Base-by-base conservation (phyloP, 35 echinoderm and acorn worm genomes). In the Acanthaster planci region DNA sequence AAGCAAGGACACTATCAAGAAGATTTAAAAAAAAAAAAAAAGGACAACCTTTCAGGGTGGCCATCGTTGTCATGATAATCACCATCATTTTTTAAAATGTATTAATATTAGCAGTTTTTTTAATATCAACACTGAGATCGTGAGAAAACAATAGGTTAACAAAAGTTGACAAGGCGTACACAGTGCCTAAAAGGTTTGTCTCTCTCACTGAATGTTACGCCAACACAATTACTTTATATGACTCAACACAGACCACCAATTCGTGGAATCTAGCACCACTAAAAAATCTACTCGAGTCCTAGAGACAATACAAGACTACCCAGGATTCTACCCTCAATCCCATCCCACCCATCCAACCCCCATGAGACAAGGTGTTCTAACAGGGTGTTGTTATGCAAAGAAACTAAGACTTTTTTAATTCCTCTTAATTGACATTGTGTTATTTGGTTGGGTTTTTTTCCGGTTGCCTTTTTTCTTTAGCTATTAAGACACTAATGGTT, bases 181-280 rank as follows among this genome's bases (percentile, higher is more conserved):
- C 14, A 72, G 64, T 72, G 64, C 64, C 64, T 72, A 72, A 72
- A 72, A 72, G 21, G 7, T 35, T 26, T 47, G 12, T 47, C 42
- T 47, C 23, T 72, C 29, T 72, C 64, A 72, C 64, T 72, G 64
- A 27, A 47, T 34, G 64, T 31, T 72, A 72, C 30, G 64, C 64
- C 64, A 72, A 72, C 64, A 72, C 64, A 72, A 72, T 26, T 72
- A 72, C 64, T 27, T 27, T 47, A 72, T 72, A 72, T 31, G 64
- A 72, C 23, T 72, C 34, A 26, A 72, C 64, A 72, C 64, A 72
- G 64, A 72, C 64, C 64, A 72, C 64, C 64, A 72, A 72, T 31
- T 72, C 14, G 26, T 72, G 64, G 30, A 72, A 72, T 72, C 64
- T 72, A 72, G 64, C 64, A 72, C 64, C 64, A 72, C 64, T 72